Base-by-base conservation (phyloP, 64 coral and sea anemone genomes). In the Cladopsammia gracilis region DNA sequence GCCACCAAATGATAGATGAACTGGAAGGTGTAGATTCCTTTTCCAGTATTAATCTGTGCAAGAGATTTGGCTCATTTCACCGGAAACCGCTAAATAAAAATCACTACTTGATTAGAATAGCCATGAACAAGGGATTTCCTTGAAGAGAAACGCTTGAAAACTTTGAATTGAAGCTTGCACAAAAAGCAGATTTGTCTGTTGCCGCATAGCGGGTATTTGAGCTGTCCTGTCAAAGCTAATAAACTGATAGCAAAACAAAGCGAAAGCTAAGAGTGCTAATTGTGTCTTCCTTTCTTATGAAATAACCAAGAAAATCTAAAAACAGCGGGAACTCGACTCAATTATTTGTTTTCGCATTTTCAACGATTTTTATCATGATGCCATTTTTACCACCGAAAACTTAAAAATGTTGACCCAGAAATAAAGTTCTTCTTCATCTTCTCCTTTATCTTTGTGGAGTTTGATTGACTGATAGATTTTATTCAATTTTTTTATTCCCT, bases 181-280 rank as follows among this genome's bases (percentile, higher is more conserved):
- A 45, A 13, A 84, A 84, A 48, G 16, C 80, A 84, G 80, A 84
- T 84, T 62, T 60, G 25, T 23, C 13, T 8, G 4, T 14, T 44
- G 54, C 20, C 47, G 22, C 61, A 84, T 14, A 67, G 59, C 61
- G 51, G 42, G 80, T 23, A 65, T 49, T 19, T 64, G 1, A 53
- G 73, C 51, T 76, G 45, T 46, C 73, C 76, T 79, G 52, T 79
- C 53, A 79, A 79, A 15, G 78, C 25, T 25, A 52, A 25, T 78
- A 43, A 62, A 44, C 25, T 61, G 53, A 81, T 60, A 78, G 52
- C 78, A 61, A 15, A 81, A 64, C 50, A 54, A 54, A 54, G 6
- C 11, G 52, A 54, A 7, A 54, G 6, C 52, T 54, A 54, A 54
- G 6, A 54, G 52, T 6, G 52, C 11, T 54, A 54, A 54, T 54